Conservation (phyloP, 2,113 vertebrate genomes). For the Rhynchopsitta pachyrhyncha region DNA sequence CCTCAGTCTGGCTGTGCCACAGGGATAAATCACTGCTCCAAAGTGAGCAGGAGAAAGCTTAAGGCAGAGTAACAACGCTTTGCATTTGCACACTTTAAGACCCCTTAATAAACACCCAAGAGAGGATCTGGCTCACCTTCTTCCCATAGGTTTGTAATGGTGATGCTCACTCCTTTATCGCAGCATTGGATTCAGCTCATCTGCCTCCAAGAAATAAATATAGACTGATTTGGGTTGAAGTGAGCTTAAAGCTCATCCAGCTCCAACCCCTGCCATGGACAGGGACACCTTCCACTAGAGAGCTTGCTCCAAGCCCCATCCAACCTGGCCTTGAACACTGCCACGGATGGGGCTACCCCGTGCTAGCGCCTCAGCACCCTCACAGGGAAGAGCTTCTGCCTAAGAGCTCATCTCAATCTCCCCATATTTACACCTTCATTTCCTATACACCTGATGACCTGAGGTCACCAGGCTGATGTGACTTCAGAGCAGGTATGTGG, state of each 20-base stretch:
- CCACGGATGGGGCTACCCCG: too few relatives aligned
- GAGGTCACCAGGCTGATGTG: background rate
- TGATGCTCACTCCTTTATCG: background rate
- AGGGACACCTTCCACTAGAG: background rate
- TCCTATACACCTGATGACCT: background rate
- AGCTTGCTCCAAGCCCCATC: background rate
- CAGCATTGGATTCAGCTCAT: background rate
- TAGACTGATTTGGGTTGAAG: background rate
- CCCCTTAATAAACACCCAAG: background rate
- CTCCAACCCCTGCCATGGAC: background rate
- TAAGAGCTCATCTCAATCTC: background rate
- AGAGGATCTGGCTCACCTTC: background rate
- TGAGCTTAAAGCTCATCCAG: background rate
- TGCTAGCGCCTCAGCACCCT: background rate
- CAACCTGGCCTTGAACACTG: background rate
- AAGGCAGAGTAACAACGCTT: background rate
- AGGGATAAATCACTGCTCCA: fast-evolving
- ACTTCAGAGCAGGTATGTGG: background rate
- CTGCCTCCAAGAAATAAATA: background rate
- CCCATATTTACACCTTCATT: background rate
- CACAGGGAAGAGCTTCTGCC: background rate
- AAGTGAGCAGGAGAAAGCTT: background rate
- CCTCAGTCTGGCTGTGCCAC: fast-evolving
- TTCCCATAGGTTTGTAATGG: background rate
- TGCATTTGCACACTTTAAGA: fast-evolving